Evolutionary conservation across 2,888 invertebrate genomes (phyloP), one percentile per base, ranked within the genome.

Genomic region (Orchesellides sinensis): DNA sequence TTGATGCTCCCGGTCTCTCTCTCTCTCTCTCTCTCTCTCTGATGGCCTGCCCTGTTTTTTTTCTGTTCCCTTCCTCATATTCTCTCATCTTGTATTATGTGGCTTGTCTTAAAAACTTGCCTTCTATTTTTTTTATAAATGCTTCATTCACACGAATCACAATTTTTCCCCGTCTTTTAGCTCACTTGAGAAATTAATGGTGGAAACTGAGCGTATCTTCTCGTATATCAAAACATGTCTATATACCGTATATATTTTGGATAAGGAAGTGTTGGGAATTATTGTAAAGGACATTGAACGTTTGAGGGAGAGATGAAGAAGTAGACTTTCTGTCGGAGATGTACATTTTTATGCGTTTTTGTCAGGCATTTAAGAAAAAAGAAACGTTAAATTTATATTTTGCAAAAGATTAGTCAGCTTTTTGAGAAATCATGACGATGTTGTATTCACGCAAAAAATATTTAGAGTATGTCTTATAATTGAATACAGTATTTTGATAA

Each of bases 81-180:
- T 40, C 29, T 40, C 61, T 32, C 27, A 47, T 59, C 25, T 27
- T 49, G 19, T 52, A 27, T 68, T 17, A 4, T 25, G 32, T 27
- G 47, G 25, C 32, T 49, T 65, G 52, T 54, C 65, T 74, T 74
- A 74, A 8, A 49, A 59, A 23, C 40, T 45, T 47, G 29, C 23
- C 29, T 17, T 35, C 52, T n/a, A 21, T 65, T 47, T 21, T 56
- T 74, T 63, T 81, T 73, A 73, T 81, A 81, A 81, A 81, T 81
- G 81, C 69, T 81, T 81, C 81, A 81, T 81, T 81, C 81, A 81
- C 81, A 74, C 74, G 81, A 81, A 81, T 35, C 70, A 59, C 72
- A 63, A 63, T 69, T 68, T 74, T 74, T 68, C 56, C 61, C 29
- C 52, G 45, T 19, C 21, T 40, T 40, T 5, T 40, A 40, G n/a